Evolutionary conservation across 2,888 invertebrate genomes (phyloP).

Genomic region (Conops quadrifasciatus): DNA sequence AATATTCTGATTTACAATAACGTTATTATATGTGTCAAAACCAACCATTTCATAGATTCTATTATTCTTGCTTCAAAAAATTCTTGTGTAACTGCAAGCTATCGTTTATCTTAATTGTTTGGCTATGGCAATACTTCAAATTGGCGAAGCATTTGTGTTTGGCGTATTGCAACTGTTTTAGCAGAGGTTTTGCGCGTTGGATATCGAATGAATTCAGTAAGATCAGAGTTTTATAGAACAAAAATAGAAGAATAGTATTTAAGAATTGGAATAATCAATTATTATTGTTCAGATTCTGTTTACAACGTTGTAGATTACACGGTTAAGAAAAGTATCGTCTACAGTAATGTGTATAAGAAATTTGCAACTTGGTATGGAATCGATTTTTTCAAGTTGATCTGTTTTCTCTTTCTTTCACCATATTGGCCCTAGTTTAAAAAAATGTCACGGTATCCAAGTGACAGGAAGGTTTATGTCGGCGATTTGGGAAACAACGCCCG

Average conservation of each 20-base stretch:
- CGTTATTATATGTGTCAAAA: no score
- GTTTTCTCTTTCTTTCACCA: conserved; percentile 16
- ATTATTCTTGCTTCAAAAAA: no score
- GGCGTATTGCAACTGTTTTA: conserved; percentile 30
- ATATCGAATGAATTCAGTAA: conserved; percentile 33
- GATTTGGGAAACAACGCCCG: conserved; percentile 91
- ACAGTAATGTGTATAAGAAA: conserved; percentile 30
- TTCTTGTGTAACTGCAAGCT: no score
- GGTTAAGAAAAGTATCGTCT: background rate
- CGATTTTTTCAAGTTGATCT: conserved; percentile 34
- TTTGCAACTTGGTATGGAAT: conserved; percentile 24
- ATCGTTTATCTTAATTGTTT: background rate
- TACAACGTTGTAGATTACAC: background rate
- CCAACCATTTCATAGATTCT: background rate
- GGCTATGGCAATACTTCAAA: background rate
- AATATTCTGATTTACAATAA: no score
- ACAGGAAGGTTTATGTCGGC: conserved; percentile 96
- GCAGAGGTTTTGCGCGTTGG: conserved; percentile 32
- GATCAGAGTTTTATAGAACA: conserved; percentile 22
- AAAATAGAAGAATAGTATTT: conserved; percentile 5
- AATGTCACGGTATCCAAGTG: conserved; percentile 70
- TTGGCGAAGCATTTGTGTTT: conserved; percentile 14
- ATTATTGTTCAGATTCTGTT: background rate
- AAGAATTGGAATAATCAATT: conserved; percentile 7
- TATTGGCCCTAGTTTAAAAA: conserved; percentile 44